Evolutionary conservation across 2,797 vertebrate species (phyloP).

Genomic region (Silurus aristotelis): DNA sequence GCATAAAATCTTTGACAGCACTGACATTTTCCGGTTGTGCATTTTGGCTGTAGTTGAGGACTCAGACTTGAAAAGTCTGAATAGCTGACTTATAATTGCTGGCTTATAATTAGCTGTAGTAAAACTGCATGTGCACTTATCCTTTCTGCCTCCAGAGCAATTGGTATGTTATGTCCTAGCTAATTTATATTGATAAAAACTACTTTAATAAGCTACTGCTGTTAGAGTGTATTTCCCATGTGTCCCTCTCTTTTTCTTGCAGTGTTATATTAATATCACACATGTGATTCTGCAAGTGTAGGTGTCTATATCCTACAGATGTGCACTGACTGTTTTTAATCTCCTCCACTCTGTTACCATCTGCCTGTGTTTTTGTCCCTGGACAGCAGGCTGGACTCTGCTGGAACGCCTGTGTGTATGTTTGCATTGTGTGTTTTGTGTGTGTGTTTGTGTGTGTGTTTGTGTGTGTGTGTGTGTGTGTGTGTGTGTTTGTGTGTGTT

Average conservation of each 20-base stretch:
- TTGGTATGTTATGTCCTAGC: constrained; percentile 33
- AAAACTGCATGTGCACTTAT: constrained; percentile 23
- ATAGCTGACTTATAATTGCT: background rate
- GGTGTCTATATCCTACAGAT: constrained; percentile 58
- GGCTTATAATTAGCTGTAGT: constrained; percentile 20
- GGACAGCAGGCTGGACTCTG: constrained; percentile 56
- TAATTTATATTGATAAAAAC: constrained; percentile 28
- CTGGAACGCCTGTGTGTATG: constrained; percentile 53
- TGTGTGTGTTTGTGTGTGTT: background rate
- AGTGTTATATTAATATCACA: background rate
- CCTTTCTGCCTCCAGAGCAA: constrained; percentile 25
- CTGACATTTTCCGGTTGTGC: constrained; percentile 26
- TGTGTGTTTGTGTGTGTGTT: background rate
- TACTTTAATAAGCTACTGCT: constrained; percentile 15
- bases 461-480: constrained; percentile 6
- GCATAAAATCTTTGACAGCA: constrained; percentile 14
- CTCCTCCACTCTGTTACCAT: constrained; percentile 59
- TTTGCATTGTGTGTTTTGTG: background rate
- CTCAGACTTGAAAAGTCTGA: background rate
- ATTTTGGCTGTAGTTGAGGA: constrained; percentile 13
- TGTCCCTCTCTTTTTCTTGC: constrained; percentile 17
- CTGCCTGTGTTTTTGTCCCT: constrained; percentile 67
- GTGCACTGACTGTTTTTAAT: constrained; percentile 62
- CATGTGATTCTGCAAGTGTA: constrained; percentile 6
- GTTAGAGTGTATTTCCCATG: constrained; percentile 39